These are phyloP conservation scores for Chloroclystis v-ata DNA, from an alignment of 2,888 invertebrate species.

Conservation along the genomic window DNA sequence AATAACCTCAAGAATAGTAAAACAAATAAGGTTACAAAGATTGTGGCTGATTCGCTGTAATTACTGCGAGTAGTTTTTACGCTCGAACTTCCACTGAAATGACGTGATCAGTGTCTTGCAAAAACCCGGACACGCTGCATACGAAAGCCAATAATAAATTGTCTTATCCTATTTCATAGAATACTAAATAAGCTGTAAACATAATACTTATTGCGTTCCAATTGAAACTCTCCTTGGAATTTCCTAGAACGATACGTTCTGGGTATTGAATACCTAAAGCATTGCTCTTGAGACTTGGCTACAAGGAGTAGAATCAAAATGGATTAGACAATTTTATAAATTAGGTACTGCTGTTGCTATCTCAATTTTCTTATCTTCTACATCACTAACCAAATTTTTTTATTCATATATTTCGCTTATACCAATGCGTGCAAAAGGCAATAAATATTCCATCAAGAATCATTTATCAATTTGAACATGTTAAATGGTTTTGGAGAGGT, in stretches of 20 bases:
- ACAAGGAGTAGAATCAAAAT: too few relatives aligned
- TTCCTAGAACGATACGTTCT: background rate
- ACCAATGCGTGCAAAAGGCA: background rate
- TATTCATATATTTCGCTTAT: too few relatives aligned
- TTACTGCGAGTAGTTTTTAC: conserved; percentile 41
- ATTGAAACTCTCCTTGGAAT: background rate
- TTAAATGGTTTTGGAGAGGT: conserved; percentile 11
- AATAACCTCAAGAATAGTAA: conserved; percentile 16
- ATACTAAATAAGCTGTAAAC: background rate
- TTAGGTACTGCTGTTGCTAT: too few relatives aligned
- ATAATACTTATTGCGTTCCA: too few relatives aligned
- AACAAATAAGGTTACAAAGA: conserved; percentile 16
- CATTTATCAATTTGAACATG: conserved; percentile 7
- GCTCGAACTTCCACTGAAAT: conserved; percentile 35
- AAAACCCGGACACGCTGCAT: conserved; percentile 49
- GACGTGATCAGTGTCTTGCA: conserved; percentile 41
- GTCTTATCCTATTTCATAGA: conserved; percentile 18
- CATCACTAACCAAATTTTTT: too few relatives aligned
- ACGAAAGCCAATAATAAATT: conserved; percentile 32
- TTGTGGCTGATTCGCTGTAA: conserved; percentile 31
- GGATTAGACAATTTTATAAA: too few relatives aligned
- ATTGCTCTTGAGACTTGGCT: too few relatives aligned
- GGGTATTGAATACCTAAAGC: too few relatives aligned
- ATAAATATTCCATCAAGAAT: background rate
- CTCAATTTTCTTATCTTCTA: too few relatives aligned